A percentile compares a stretch with the other conserved stretches of the same genome.
Conservation (phyloP, 1,140 invertebrate genomes). For the Lysiphlebus fabarum region DNA sequence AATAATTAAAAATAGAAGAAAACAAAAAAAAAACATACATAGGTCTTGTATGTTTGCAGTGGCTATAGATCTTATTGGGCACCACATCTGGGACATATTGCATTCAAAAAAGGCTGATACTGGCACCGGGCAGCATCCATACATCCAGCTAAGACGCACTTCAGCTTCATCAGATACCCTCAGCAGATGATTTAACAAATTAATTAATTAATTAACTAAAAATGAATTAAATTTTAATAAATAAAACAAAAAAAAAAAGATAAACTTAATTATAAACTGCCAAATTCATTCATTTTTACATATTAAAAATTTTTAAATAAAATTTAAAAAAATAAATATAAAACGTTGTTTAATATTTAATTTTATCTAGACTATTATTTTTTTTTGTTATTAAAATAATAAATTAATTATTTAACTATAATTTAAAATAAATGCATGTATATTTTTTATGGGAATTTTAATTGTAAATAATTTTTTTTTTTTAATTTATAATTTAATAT, state of each 20-base stretch:
- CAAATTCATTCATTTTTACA: no score
- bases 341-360: no score
- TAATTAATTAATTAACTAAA: background rate
- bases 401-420: no score
- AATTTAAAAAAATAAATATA: no score
- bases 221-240: no score
- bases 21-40: conserved; percentile 45
- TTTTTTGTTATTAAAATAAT: no score
- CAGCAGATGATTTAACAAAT: conserved; percentile 51
- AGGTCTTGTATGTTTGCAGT: conserved; percentile 78
- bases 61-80: conserved; percentile 97
- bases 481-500: background rate
- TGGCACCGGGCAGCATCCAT: conserved; percentile 53
- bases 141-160: conserved; percentile 50
- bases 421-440: no score
- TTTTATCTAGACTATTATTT: no score
- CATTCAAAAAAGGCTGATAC: conserved; percentile 61
- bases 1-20: conserved; percentile 15
- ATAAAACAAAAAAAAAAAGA: no score
- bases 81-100: conserved; percentile 95
- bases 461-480: conserved; percentile 9
- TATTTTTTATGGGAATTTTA: background rate
- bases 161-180: conserved; percentile 55
- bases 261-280: no score
- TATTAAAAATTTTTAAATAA: no score